Evolutionary conservation across 1,140 invertebrate genomes (phyloP).

Genomic region (Panagrolaimus sp.): DNA sequence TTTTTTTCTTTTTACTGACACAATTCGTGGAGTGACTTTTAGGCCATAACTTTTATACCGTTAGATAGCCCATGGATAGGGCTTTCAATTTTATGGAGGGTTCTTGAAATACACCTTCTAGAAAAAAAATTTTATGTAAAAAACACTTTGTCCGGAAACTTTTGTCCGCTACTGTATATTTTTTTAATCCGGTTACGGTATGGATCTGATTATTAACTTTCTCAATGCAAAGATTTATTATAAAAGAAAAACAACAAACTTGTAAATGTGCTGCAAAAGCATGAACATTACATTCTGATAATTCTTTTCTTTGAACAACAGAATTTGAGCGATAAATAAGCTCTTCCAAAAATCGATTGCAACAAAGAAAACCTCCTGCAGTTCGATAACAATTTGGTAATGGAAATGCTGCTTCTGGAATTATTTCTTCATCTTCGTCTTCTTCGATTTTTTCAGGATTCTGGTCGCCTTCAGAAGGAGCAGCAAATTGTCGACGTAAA

Average conservation of each 20-base stretch:
- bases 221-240: not conserved
- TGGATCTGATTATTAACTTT: not conserved
- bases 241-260: not conserved
- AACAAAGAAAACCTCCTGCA: conserved; percentile 20
- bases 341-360: conserved; percentile 31
- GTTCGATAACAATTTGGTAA: conserved; percentile 27
- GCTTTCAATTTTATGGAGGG: no score
- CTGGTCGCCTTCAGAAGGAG: not conserved
- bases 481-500: not conserved
- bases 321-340: conserved; percentile 23
- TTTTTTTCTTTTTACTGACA: no score
- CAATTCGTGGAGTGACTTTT: no score
- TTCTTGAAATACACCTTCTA: no score
- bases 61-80: no score
- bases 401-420: conserved; percentile 16
- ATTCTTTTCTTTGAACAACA: conserved; percentile 13
- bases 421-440: conserved; percentile 1
- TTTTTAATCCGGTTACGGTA: not conserved
- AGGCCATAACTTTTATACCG: no score
- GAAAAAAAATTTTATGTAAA: no score
- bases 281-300: conserved; percentile 28
- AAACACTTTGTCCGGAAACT: no score
- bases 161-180: no score
- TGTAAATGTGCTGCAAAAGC: conserved; percentile 7
- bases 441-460: not conserved